Evolutionary conservation across 2,888 invertebrate species (phyloP).

Genomic region (Drosophila quinaria): DNA sequence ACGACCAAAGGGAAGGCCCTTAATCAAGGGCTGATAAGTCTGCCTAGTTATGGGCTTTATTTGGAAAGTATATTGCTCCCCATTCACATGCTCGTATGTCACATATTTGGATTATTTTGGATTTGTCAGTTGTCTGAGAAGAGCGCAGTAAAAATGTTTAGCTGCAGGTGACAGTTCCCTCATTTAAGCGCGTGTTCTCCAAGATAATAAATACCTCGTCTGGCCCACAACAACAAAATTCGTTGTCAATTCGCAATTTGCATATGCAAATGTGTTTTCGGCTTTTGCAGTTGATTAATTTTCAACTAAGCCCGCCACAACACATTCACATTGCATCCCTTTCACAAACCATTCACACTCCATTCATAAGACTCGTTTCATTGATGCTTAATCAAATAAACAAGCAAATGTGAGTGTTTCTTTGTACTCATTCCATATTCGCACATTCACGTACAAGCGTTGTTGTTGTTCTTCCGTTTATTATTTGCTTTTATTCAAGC

Average conservation of each 20-base stretch:
- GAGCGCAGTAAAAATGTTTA: neutral
- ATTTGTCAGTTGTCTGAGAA: constrained; percentile 36
- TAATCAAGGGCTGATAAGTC: constrained; percentile 57
- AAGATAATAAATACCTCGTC: constrained; percentile 25
- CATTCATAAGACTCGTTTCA: constrained; percentile 40
- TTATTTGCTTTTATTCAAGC: constrained; percentile 13
- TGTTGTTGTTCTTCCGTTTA: constrained; percentile 6
- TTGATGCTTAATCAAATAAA: constrained; percentile 74
- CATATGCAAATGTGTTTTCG: constrained; percentile 56
- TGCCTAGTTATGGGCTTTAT: constrained; percentile 14
- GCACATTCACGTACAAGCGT: constrained; percentile 14
- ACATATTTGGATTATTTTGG: constrained; percentile 42
- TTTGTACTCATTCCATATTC: constrained; percentile 18
- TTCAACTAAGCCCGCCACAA: constrained; percentile 22
- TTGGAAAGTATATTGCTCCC: constrained; percentile 12
- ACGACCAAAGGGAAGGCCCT: constrained; percentile 39
- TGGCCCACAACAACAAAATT: constrained; percentile 10
- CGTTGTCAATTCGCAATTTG: constrained; percentile 54
- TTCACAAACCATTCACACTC: constrained; percentile 12
- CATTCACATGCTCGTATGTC: constrained; percentile 18
- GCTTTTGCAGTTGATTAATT: constrained; percentile 67
- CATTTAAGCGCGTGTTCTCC: constrained; percentile 26
- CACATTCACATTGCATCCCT: constrained; percentile 16
- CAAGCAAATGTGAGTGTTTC: constrained; percentile 32
- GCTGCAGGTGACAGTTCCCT: constrained; percentile 53